A percentile compares a stretch with the other conserved stretches of the same genome.
Conservation (phyloP, 2,113 vertebrate genomes). For the Cercocebus atys region DNA sequence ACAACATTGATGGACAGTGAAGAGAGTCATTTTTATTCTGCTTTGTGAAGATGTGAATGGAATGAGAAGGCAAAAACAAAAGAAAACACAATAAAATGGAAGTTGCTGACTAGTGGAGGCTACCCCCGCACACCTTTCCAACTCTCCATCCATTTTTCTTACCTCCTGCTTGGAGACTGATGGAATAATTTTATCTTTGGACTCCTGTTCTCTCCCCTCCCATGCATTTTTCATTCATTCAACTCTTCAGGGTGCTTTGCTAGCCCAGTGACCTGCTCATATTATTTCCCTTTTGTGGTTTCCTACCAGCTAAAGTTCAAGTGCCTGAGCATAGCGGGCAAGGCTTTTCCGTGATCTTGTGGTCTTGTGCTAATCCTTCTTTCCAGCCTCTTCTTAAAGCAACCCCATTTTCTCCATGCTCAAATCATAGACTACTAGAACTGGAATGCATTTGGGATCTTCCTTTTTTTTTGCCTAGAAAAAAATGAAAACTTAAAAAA, state of each 20-base stretch:
- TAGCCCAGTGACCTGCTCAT: background rate
- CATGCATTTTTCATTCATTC: background rate
- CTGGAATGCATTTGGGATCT: background rate
- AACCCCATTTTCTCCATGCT: background rate
- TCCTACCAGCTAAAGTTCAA: background rate
- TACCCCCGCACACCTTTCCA: too few relatives aligned
- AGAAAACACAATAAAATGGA: background rate
- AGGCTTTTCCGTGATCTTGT: background rate
- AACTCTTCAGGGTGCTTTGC: background rate
- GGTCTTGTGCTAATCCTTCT: background rate
- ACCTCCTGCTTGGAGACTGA: background rate
- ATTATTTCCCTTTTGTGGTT: background rate
- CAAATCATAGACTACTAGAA: background rate
- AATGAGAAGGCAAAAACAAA: background rate
- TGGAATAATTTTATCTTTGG: background rate
- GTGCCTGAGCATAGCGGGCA: background rate
- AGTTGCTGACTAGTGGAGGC: background rate
- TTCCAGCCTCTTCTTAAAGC: background rate
- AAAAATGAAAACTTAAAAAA: background rate
- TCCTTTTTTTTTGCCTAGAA: slow-evolving; percentile 2
- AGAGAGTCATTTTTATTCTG: background rate
- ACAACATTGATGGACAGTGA: background rate
- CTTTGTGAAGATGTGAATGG: slow-evolving; percentile 3
- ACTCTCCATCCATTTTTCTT: background rate
- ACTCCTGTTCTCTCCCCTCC: background rate